phyloP scores from a whole-genome alignment of 30 jellyfish, hydroid and myxozoan genomes.

The Turritopsis rubra region DNA sequence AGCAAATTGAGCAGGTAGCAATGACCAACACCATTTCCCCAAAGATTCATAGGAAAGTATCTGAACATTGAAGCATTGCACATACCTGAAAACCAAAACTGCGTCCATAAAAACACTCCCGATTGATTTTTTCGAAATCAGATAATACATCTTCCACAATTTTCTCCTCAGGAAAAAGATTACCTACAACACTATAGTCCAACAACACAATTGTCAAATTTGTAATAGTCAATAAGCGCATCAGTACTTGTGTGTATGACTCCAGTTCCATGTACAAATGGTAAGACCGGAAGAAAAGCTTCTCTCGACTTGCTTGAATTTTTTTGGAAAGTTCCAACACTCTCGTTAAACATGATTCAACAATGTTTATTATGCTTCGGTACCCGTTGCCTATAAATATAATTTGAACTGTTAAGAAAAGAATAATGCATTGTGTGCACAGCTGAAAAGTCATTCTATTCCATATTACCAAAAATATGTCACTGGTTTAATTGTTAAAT shows the following conservation, averaged over 20 bases:
- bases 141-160: slow-evolving; percentile 55
- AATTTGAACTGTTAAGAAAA: no score
- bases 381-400: slow-evolving; percentile 74
- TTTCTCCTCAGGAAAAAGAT: slow-evolving; percentile 59
- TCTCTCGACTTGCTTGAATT: slow-evolving; percentile 50
- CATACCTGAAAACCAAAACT: slow-evolving; percentile 95
- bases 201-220: slow-evolving; percentile 67
- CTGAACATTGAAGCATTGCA: neutral
- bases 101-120: slow-evolving; percentile 94
- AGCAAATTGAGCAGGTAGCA: no score
- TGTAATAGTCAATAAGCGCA: slow-evolving; percentile 60
- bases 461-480: no score
- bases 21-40: no score
- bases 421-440: no score
- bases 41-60: neutral
- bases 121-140: slow-evolving; percentile 74
- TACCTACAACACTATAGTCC: slow-evolving; percentile 46
- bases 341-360: slow-evolving; percentile 55
- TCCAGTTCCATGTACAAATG: slow-evolving; percentile 84
- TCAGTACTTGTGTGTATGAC: slow-evolving; percentile 63
- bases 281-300: slow-evolving; percentile 77
- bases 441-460: no score
- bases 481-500: no score
- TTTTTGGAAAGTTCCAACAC: slow-evolving; percentile 49
- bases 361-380: slow-evolving; percentile 65